phyloP scores from a whole-genome alignment of 1,140 invertebrate species.

The Leptopilina clavipes region DNA sequence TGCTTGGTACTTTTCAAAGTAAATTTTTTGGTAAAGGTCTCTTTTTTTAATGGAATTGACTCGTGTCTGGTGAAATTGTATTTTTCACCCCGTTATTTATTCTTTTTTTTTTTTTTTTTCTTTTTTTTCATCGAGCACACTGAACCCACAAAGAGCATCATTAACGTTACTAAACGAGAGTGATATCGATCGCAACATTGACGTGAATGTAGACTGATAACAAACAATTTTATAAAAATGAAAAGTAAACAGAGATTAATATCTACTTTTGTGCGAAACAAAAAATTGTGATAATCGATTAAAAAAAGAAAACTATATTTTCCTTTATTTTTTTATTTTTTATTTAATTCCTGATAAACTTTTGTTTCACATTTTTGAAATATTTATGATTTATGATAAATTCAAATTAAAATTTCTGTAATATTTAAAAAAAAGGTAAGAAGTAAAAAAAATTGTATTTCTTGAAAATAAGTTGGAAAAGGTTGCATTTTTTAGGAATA shows the following conservation, averaged over 20 bases:
- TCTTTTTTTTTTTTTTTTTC: too few relatives aligned
- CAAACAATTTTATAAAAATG: constrained; percentile 21
- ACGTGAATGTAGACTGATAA: constrained; percentile 10
- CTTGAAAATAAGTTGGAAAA: too few relatives aligned
- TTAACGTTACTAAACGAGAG: constrained; percentile 7
- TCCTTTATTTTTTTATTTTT: too few relatives aligned
- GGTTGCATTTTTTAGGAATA: too few relatives aligned
- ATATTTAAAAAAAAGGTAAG: too few relatives aligned
- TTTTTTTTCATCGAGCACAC: neutral
- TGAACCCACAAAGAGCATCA: constrained; percentile 26
- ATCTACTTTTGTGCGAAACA: neutral
- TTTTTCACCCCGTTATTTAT: neutral
- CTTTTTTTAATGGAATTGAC: constrained; percentile 12
- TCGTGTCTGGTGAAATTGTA: constrained; percentile 15
- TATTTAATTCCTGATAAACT: too few relatives aligned
- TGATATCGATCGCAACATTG: constrained; percentile 7
- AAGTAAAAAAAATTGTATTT: too few relatives aligned
- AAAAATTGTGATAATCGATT: neutral
- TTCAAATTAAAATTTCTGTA: too few relatives aligned
- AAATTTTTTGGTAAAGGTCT: neutral
- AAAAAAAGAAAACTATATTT: too few relatives aligned
- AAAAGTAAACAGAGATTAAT: neutral
- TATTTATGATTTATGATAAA: too few relatives aligned
- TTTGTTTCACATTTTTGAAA: too few relatives aligned
- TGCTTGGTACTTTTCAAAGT: neutral